phyloP scores from a whole-genome alignment of 2,113 vertebrate genomes.

The Suncus etruscus region DNA sequence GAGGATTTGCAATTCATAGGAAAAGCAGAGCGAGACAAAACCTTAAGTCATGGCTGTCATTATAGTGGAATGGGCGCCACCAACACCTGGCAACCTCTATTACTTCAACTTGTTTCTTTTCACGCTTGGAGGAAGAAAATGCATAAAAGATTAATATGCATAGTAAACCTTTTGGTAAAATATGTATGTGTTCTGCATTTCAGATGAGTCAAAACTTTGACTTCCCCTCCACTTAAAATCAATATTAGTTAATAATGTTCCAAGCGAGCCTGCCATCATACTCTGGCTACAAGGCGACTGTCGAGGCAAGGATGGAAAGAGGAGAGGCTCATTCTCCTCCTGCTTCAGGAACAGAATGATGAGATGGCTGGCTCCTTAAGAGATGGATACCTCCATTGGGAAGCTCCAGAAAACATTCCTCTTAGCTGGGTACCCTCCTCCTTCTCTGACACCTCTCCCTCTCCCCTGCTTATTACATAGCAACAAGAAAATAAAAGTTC shows the following conservation, averaged over 20 bases:
- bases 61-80: slow-evolving; percentile 68
- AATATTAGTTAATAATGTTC: slow-evolving; percentile 68
- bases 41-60: slow-evolving; percentile 73
- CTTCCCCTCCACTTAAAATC: slow-evolving; percentile 19
- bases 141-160: slow-evolving; percentile 70
- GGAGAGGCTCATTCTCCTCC: background rate
- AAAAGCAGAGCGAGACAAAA: slow-evolving; percentile 78
- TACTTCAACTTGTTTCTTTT: slow-evolving; percentile 70
- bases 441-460: background rate
- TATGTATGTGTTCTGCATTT: slow-evolving; percentile 27
- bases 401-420: background rate
- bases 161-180: slow-evolving; percentile 67
- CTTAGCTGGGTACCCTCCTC: background rate
- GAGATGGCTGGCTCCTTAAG: background rate
- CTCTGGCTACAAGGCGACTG: slow-evolving; percentile 3
- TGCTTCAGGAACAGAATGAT: background rate
- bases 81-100: slow-evolving; percentile 71
- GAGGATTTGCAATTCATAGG: slow-evolving; percentile 82
- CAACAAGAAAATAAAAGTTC: slow-evolving; percentile 29
- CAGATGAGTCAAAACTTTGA: slow-evolving; percentile 6
- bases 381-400: slow-evolving; percentile 10
- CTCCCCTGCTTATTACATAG: background rate
- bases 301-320: background rate
- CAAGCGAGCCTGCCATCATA: background rate
- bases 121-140: slow-evolving; percentile 70